Evolutionary conservation across 2,113 vertebrate genomes (phyloP), one percentile per base, ranked within the genome.

Genomic region (Climacteris rufus): DNA sequence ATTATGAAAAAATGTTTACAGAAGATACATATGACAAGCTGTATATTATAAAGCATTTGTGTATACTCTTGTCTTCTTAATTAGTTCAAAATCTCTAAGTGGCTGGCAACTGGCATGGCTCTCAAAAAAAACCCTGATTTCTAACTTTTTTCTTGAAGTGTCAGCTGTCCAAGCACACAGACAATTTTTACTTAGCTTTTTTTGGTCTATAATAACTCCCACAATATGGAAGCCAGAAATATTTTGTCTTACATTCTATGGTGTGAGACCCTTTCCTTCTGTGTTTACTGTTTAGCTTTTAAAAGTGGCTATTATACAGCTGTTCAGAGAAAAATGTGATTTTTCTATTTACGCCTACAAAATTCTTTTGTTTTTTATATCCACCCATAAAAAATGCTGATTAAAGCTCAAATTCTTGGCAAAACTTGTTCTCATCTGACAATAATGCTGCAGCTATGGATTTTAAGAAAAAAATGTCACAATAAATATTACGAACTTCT

Each of bases 191-290:
- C 77, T 87, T 92, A 80, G 54, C 10, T 75, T 89, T 94, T 92
- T 92, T 30, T 87, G 23, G 16, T 89, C 30, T 77, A 63, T 96
- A 96, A 96, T 65, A 88, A 93, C 96, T 85, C 97, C 95, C 64
- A 97, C 95, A 91, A 86, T 79, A 97, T 90, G 83, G 88, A 97
- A 91, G 93, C 93, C 94, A 95, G 95, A 97, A 97, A 97, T 97
- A 95, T 93, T 97, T 95, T 96, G 82, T 68, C 87, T 83, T 92
- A 69, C 44, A 89, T 94, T 94, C 56, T 60, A 74, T 39, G 25
- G 40, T 59, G 25, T 76, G 80, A 96, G 94, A 92, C 24, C 15
- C 21, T 83, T 92, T 90, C 57, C 56, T 94, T 95, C 83, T 91
- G 59, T 96, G 71, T 96, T 96, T 96, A 96, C 77, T 85, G 45